Evolutionary conservation across 53 echinoderm and acorn worm genomes (phyloP).

Genomic region (Crossaster papposus): DNA sequence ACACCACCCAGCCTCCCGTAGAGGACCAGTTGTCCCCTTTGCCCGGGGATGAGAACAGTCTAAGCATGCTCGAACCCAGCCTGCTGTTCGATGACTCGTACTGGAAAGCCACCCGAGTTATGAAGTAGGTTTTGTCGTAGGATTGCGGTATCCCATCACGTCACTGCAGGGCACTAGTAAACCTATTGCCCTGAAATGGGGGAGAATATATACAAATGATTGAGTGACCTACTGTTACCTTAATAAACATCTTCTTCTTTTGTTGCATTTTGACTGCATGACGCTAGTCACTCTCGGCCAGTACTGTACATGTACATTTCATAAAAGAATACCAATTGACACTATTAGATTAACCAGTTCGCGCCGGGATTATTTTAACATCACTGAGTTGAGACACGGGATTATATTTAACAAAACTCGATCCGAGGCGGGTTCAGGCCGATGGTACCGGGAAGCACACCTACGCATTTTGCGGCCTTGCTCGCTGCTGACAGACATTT

Average conservation of each 20-base stretch:
- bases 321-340: no score
- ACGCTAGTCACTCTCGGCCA: not conserved
- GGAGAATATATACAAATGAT: not conserved
- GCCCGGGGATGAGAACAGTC: slow-evolving; percentile 49
- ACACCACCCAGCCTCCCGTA: not conserved
- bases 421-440: no score
- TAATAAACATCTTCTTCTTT: not conserved
- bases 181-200: not conserved
- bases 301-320: no score
- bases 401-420: no score
- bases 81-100: slow-evolving; percentile 72
- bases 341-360: no score
- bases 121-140: slow-evolving; percentile 77
- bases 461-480: no score
- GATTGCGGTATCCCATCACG: not conserved
- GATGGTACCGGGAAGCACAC: no score
- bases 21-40: slow-evolving; percentile 68
- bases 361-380: no score
- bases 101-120: slow-evolving; percentile 81
- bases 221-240: not conserved
- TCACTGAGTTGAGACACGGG: no score
- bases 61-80: slow-evolving; percentile 69
- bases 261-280: not conserved
- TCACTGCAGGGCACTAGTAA: not conserved
- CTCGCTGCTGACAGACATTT: no score